phyloP scores from a whole-genome alignment of 2,113 vertebrate species.

The Apteryx owenii region DNA sequence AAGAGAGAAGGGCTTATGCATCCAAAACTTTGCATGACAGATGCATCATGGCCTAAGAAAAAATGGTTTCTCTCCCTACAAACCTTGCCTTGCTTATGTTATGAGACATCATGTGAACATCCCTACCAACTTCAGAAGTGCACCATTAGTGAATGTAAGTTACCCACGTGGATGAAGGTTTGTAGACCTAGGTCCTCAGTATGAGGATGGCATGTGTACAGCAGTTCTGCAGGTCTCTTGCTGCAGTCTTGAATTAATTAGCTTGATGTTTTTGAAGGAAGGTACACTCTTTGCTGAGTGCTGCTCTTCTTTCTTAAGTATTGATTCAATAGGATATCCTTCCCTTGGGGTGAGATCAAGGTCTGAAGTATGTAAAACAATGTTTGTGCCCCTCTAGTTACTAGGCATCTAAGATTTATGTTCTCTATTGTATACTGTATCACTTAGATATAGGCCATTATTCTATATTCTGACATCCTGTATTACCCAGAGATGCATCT shows the following conservation, averaged over 20 bases:
- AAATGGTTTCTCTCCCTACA: background rate
- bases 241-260: background rate
- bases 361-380: background rate
- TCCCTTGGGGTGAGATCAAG: background rate
- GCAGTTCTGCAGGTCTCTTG: background rate
- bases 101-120: background rate
- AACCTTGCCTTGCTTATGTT: background rate
- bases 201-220: background rate
- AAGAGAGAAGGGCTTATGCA: background rate
- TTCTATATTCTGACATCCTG: background rate
- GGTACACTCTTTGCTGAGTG: background rate
- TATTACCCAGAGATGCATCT: background rate
- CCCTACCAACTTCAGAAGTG: background rate
- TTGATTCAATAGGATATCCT: background rate
- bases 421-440: background rate
- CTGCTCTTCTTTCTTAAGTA: background rate
- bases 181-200: background rate
- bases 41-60: background rate
- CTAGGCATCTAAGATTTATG: background rate
- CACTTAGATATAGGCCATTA: background rate
- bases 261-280: background rate
- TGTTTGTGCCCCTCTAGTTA: background rate
- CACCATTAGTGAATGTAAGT: background rate
- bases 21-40: background rate
- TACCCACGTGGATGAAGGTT: background rate